These are phyloP conservation scores for Serilophus lunatus DNA, from an alignment of 2,113 vertebrate species.

Conservation along the genomic window DNA sequence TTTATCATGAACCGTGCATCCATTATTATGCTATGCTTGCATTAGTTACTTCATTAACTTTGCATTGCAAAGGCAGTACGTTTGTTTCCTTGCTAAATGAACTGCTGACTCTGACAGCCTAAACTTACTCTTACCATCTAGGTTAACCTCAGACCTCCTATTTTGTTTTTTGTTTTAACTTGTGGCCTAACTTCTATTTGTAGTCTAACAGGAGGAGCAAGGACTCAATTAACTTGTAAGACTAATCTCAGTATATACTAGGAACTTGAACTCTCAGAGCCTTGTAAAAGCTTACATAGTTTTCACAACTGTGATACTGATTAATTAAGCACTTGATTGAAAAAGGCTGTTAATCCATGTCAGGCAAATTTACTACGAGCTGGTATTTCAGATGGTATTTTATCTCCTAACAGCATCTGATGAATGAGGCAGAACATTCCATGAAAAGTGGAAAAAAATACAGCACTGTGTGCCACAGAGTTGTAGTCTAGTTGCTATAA, in stretches of 20 bases:
- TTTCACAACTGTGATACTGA: background rate
- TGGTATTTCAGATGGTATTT: constrained; percentile 30
- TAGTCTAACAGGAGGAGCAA: background rate
- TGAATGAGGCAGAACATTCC: constrained; percentile 30
- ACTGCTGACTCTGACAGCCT: background rate
- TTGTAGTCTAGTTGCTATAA: constrained; percentile 24
- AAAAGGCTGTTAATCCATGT: constrained; percentile 1
- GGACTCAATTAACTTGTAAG: background rate
- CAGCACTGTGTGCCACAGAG: background rate
- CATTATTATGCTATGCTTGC: background rate
- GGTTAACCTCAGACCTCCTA: background rate
- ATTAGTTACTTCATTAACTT: constrained; percentile 35
- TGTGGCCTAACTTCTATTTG: background rate
- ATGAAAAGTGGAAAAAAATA: background rate
- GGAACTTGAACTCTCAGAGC: background rate
- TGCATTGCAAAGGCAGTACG: background rate
- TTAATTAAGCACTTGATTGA: constrained; percentile 28
- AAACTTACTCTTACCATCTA: background rate
- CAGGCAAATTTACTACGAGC: constrained; percentile 2
- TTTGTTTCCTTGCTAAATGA: background rate
- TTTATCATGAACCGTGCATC: background rate
- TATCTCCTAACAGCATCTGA: constrained; percentile 17
- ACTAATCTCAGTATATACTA: background rate
- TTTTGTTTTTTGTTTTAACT: background rate
- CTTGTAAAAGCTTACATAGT: background rate